A percentile compares a stretch with the other conserved stretches of the same genome.
These are phyloP conservation scores for Macrotrachela quadricornifera DNA, from an alignment of 1,140 invertebrate genomes.

Conservation along the genomic window DNA sequence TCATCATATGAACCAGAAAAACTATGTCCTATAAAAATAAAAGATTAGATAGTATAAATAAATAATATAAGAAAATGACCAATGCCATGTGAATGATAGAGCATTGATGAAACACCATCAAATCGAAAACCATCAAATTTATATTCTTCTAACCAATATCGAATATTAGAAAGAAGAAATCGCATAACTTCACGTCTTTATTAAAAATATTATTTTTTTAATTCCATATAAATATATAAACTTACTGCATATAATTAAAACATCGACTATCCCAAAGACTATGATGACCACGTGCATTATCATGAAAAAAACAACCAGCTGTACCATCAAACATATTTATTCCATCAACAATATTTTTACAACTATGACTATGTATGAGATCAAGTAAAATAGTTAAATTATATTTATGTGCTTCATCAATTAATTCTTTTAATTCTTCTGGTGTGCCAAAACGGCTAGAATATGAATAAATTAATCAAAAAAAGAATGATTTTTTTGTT, in stretches of 20 bases:
- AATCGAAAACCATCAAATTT: conserved; percentile 93
- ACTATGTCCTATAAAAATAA: conserved; percentile 36
- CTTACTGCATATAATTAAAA: conserved; percentile 81
- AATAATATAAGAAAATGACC: conserved; percentile 20
- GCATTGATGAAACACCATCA: conserved; percentile 96
- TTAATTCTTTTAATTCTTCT: conserved; percentile 73
- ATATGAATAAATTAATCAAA: no score
- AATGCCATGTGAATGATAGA: conserved; percentile 85
- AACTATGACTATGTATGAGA: conserved; percentile 96
- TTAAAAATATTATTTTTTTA: not conserved
- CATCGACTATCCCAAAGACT: conserved; percentile 84
- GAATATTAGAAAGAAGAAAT: conserved; percentile 81
- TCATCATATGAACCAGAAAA: conserved; percentile 87
- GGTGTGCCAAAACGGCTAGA: conserved; percentile 72
- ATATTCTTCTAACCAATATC: conserved; percentile 93
- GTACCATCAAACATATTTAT: conserved; percentile 95
- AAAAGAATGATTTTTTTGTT: no score
- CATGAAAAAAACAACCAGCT: conserved; percentile 75
- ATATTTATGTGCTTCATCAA: conserved; percentile 64
- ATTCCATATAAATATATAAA: not conserved
- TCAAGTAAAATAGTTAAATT: conserved; percentile 77
- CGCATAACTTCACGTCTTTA: conserved; percentile 66
- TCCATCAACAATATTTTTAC: conserved; percentile 90
- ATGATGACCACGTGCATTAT: conserved; percentile 61
- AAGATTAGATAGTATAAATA: not conserved